phyloP scores from a whole-genome alignment of 2,113 vertebrate genomes.

The Panthera tigris region DNA sequence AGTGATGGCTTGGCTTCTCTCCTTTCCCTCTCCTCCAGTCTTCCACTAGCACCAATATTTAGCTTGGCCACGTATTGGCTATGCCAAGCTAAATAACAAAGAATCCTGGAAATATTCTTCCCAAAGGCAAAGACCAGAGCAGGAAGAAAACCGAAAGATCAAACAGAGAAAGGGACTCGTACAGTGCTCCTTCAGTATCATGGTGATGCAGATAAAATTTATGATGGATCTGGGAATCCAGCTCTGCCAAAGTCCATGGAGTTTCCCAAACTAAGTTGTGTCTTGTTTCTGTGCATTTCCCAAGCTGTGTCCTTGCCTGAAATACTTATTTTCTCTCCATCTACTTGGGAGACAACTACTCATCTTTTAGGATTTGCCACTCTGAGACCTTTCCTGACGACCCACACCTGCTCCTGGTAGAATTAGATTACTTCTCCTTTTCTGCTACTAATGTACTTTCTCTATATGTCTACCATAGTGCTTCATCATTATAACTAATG shows the following conservation, averaged over 20 bases:
- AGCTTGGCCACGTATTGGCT: too few relatives aligned
- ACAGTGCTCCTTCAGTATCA: not conserved
- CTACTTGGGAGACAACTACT: not conserved
- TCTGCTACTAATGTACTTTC: not conserved
- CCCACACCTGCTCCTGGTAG: not conserved
- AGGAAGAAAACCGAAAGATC: not conserved
- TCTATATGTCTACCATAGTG: not conserved
- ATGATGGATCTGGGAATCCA: not conserved
- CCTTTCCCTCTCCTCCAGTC: accelerated
- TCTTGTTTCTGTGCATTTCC: not conserved
- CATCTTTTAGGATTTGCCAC: not conserved
- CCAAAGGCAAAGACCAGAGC: not conserved
- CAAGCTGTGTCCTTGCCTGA: not conserved
- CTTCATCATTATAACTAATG: not conserved
- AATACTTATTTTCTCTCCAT: not conserved
- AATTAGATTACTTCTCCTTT: not conserved
- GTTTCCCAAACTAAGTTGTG: not conserved
- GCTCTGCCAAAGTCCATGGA: not conserved
- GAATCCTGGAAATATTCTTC: not conserved
- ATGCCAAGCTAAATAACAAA: not conserved
- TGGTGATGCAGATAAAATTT: not conserved
- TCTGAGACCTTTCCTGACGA: not conserved
- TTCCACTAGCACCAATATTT: not conserved
- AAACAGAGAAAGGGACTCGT: not conserved
- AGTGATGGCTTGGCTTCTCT: not conserved